Conservation (phyloP, 2,888 invertebrate species). For the Carcina quercana region DNA sequence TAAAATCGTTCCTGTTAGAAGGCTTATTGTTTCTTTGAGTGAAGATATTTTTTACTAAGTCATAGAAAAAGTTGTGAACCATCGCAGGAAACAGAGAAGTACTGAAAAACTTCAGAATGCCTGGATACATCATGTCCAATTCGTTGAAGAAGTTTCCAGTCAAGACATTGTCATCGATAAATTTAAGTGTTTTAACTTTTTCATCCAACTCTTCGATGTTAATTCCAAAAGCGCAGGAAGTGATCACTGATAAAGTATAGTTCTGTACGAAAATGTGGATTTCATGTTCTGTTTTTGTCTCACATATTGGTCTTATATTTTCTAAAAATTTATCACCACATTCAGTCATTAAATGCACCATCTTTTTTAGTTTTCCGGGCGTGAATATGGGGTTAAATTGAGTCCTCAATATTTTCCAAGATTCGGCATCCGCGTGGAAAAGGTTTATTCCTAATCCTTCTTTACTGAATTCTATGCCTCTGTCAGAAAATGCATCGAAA, state of each 20-base stretch:
- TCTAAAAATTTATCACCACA: constrained; percentile 29
- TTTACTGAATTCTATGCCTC: constrained; percentile 35
- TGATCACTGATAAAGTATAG: constrained; percentile 32
- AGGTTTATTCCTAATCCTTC: constrained; percentile 36
- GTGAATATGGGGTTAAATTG: constrained; percentile 44
- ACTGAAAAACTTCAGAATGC: constrained; percentile 30
- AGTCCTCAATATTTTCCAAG: constrained; percentile 35
- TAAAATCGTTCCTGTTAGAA: constrained; percentile 33
- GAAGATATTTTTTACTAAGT: constrained; percentile 25
- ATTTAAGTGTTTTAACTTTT: constrained; percentile 4
- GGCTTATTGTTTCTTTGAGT: constrained; percentile 31
- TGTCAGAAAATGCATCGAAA: constrained; percentile 36
- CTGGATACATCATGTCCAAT: constrained; percentile 36
- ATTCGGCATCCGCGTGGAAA: constrained; percentile 37
- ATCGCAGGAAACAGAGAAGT: constrained; percentile 24
- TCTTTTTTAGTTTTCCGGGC: constrained; percentile 44
- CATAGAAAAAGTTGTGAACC: constrained; percentile 25
- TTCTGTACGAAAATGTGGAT: constrained; percentile 26
- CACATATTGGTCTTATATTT: constrained; percentile 17
- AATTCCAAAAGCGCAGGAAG: constrained; percentile 36
- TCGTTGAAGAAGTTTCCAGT: constrained; percentile 17
- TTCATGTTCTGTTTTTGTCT: constrained; percentile 23
- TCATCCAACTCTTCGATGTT: constrained; percentile 22
- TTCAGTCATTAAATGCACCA: constrained; percentile 36
- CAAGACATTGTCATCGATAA: constrained; percentile 20